Evolutionary conservation across 2,888 invertebrate genomes (phyloP).

Genomic region (Thysanoteuthis rhombus): DNA sequence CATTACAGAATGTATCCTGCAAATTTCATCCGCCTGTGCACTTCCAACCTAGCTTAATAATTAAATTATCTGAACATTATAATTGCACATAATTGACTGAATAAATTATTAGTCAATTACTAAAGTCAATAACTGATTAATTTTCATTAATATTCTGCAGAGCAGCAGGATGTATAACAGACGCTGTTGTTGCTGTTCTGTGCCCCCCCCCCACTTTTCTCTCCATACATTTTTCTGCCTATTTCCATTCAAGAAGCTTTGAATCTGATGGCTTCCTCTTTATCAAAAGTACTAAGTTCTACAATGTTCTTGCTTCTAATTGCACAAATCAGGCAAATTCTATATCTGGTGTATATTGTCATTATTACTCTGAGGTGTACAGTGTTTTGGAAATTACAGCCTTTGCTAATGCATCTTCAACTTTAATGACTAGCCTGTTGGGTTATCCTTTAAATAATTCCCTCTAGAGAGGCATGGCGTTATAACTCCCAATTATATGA

Average conservation of each 20-base stretch:
- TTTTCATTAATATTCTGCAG: background rate
- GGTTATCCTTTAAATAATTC: no score
- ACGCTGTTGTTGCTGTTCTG: background rate
- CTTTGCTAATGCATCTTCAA: no score
- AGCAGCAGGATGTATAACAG: conserved; percentile 12
- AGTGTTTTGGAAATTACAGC: no score
- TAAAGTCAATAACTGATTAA: background rate
- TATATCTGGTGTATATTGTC: no score
- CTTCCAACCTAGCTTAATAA: background rate
- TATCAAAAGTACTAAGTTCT: background rate
- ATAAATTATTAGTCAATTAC: conserved; percentile 12
- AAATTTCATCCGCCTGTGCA: background rate
- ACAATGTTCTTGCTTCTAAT: background rate
- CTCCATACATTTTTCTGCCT: background rate
- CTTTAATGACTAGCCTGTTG: no score
- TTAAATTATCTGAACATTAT: background rate
- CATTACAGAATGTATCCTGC: background rate
- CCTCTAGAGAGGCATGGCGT: no score
- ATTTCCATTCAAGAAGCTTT: background rate
- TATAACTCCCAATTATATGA: no score
- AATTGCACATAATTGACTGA: background rate
- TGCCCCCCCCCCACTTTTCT: background rate
- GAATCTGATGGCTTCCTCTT: background rate
- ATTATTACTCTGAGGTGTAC: no score
- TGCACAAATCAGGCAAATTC: no score